These are phyloP conservation scores for Girardinus metallicus DNA, from an alignment of 2,797 vertebrate species.

Conservation along the genomic window DNA sequence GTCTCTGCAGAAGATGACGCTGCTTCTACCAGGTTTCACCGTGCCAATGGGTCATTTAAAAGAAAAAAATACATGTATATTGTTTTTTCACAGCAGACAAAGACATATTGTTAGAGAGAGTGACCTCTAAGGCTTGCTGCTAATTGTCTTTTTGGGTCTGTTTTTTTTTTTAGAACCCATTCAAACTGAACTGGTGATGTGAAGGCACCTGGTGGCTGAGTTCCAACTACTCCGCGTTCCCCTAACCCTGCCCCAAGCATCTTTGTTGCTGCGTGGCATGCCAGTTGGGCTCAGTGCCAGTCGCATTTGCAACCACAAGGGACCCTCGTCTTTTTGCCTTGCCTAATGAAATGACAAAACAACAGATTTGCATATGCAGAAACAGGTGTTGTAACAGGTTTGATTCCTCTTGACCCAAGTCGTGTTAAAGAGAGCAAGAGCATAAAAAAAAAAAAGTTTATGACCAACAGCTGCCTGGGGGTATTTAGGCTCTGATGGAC, in stretches of 20 bases:
- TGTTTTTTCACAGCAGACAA: slow-evolving; percentile 37
- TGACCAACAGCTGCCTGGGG: slow-evolving; percentile 90
- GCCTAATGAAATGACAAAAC: slow-evolving; percentile 94
- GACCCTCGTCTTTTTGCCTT: slow-evolving; percentile 81
- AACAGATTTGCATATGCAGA: slow-evolving; percentile 94
- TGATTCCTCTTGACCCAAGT: slow-evolving; percentile 90
- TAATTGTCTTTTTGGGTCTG: slow-evolving; percentile 51
- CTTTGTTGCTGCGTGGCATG: slow-evolving; percentile 71
- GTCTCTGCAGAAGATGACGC: not conserved
- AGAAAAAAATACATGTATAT: slow-evolving; percentile 2
- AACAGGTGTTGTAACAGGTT: slow-evolving; percentile 97
- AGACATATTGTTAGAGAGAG: slow-evolving; percentile 31
- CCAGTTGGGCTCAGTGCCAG: slow-evolving; percentile 83
- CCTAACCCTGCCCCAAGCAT: slow-evolving; percentile 51
- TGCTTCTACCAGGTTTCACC: not conserved
- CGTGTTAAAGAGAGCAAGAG: slow-evolving; percentile 66
- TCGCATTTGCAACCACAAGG: slow-evolving; percentile 87
- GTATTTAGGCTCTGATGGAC: slow-evolving; percentile 86
- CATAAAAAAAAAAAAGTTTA: slow-evolving; percentile 78
- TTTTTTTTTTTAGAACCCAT: slow-evolving; percentile 66
- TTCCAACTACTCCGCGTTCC: slow-evolving; percentile 69
- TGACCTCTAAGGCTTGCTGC: not conserved
- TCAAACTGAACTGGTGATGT: slow-evolving; percentile 78
- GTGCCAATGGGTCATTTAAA: not conserved
- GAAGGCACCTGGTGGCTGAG: slow-evolving; percentile 79